These are phyloP conservation scores for Stratiomys singularior DNA, from an alignment of 2,888 invertebrate genomes.

Conservation along the genomic window DNA sequence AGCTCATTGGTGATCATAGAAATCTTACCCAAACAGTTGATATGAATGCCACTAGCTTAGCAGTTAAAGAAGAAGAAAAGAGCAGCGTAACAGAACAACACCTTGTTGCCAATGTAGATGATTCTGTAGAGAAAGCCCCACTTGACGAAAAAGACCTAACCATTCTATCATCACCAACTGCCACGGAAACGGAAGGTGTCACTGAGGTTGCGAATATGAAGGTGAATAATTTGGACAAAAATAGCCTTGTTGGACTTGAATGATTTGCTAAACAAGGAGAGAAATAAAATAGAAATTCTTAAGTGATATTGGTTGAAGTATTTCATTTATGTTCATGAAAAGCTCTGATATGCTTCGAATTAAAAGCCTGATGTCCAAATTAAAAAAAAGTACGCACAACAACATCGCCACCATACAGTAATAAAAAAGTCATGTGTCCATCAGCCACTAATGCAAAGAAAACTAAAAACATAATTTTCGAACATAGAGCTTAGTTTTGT, in stretches of 20 bases:
- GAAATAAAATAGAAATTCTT: constrained; percentile 1
- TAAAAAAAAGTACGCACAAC: neutral
- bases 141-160: constrained; percentile 1
- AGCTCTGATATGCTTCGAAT: neutral
- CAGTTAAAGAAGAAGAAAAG: neutral
- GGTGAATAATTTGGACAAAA: constrained; percentile 46
- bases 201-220: constrained; percentile 29
- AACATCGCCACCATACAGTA: neutral
- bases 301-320: constrained; percentile 42
- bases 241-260: constrained; percentile 44
- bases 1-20: constrained; percentile 24
- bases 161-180: neutral
- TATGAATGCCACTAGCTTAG: too few relatives aligned
- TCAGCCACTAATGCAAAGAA: neutral
- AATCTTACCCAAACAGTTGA: neutral
- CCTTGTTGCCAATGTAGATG: neutral
- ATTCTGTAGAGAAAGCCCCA: neutral
- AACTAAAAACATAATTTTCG: neutral
- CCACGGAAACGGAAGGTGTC: constrained; percentile 13
- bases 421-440: too few relatives aligned
- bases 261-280: constrained; percentile 16
- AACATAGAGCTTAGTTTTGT: neutral
- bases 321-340: constrained; percentile 36
- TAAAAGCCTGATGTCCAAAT: constrained; percentile 21
- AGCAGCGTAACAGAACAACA: neutral